Evolutionary conservation across 1,140 invertebrate species (phyloP).

Genomic region (Pectinophora gossypiella): DNA sequence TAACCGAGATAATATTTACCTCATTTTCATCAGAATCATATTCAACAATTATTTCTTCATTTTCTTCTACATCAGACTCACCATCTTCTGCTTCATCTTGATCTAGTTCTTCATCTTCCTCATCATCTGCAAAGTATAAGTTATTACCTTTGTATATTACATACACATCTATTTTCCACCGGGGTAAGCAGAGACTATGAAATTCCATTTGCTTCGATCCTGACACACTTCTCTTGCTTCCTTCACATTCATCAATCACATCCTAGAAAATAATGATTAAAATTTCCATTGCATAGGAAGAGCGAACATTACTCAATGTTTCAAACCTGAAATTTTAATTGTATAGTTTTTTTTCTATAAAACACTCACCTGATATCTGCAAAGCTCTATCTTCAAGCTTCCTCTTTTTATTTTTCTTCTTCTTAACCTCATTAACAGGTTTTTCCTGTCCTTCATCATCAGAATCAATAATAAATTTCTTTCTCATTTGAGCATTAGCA

Average conservation of each 20-base stretch:
- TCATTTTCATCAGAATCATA: constrained; percentile 89
- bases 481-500: constrained; percentile 34
- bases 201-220: no score
- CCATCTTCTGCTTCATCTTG: constrained; percentile 47
- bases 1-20: no score
- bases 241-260: no score
- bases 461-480: constrained; percentile 59
- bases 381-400: constrained; percentile 50
- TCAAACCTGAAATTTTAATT: no score
- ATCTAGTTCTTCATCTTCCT: constrained; percentile 46
- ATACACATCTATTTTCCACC: no score
- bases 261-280: no score
- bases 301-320: no score
- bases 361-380: constrained; percentile 57
- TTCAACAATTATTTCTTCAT: constrained; percentile 68
- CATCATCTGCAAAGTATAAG: constrained; percentile 24
- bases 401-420: constrained; percentile 53
- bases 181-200: no score
- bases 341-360: no score
- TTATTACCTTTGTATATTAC: no score
- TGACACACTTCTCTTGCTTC: no score
- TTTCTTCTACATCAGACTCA: constrained; percentile 38
- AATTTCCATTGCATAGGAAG: no score
- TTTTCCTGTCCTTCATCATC: constrained; percentile 70
- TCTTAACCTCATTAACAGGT: constrained; percentile 27